Evolutionary conservation across 2,888 invertebrate genomes (phyloP).

Genomic region (Punctoribates punctum): DNA sequence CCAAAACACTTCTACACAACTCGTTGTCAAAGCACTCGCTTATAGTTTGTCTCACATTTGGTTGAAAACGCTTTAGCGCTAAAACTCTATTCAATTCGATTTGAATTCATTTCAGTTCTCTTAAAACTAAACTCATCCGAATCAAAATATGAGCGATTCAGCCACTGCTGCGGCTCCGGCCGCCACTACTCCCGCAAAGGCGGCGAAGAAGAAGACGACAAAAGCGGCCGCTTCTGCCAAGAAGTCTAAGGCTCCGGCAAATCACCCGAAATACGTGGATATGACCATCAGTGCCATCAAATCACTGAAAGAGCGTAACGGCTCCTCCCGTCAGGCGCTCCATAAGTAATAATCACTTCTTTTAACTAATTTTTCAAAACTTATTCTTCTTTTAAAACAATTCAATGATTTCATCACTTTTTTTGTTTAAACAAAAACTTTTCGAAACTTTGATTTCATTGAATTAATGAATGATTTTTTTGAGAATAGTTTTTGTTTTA

Average conservation of each 20-base stretch:
- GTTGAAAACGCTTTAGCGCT: too few species aligned
- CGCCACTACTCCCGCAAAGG: neutral
- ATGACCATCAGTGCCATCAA: constrained; percentile 61
- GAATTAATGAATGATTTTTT: neutral
- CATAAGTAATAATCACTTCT: constrained; percentile 59
- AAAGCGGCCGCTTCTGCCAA: constrained; percentile 14
- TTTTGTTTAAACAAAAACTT: neutral
- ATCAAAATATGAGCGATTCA: constrained; percentile 23
- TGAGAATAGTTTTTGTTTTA: neutral
- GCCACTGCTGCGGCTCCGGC: neutral
- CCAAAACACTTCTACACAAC: neutral
- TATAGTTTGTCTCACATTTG: too few species aligned
- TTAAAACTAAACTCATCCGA: neutral
- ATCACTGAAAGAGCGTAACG: constrained; percentile 56
- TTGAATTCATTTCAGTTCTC: neutral
- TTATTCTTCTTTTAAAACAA: neutral
- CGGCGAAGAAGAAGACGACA: constrained; percentile 5
- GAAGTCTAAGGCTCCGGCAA: constrained; percentile 37
- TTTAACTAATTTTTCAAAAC: neutral
- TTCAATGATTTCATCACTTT: neutral
- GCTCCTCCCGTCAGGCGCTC: constrained; percentile 61
- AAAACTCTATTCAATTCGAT: too few species aligned
- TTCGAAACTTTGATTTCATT: neutral
- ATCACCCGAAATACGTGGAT: constrained; percentile 58
- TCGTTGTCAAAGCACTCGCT: neutral